These are phyloP conservation scores for Zaprionus taronus DNA, from an alignment of 1,140 invertebrate species.

Conservation along the genomic window DNA sequence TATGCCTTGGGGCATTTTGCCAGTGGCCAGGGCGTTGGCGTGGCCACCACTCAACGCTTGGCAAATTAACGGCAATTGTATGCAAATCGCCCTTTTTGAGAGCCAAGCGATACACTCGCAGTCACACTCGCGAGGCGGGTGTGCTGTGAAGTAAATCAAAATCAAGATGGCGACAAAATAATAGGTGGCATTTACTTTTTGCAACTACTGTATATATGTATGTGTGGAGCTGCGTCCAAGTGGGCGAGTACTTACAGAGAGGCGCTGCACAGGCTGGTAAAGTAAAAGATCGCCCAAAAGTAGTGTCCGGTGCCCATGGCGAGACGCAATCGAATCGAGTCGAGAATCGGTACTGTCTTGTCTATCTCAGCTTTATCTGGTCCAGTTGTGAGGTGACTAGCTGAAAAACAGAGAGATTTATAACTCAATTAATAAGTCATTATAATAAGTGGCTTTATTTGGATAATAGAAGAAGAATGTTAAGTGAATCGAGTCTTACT, in stretches of 20 bases:
- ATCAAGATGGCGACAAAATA: constrained; percentile 31
- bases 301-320: constrained; percentile 84
- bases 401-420: neutral
- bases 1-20: constrained; percentile 5
- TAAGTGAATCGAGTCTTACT: neutral
- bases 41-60: constrained; percentile 15
- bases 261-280: constrained; percentile 84
- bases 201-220: constrained; percentile 55
- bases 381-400: constrained; percentile 1
- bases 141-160: constrained; percentile 53
- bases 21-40: constrained; percentile 11
- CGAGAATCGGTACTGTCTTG: neutral
- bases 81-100: constrained; percentile 59
- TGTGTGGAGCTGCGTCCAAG: constrained; percentile 8
- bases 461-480: no score
- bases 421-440: neutral
- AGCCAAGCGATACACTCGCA: constrained; percentile 40
- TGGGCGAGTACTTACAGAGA: constrained; percentile 79
- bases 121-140: constrained; percentile 36
- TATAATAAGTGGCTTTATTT: neutral
- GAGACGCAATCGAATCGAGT: constrained; percentile 28
- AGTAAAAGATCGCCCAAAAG: constrained; percentile 84
- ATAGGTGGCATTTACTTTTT: constrained; percentile 48
- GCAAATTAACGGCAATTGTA: constrained; percentile 75
- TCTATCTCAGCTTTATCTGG: neutral